Conservation (phyloP, 2,113 vertebrate genomes). For the Strigops habroptila region DNA sequence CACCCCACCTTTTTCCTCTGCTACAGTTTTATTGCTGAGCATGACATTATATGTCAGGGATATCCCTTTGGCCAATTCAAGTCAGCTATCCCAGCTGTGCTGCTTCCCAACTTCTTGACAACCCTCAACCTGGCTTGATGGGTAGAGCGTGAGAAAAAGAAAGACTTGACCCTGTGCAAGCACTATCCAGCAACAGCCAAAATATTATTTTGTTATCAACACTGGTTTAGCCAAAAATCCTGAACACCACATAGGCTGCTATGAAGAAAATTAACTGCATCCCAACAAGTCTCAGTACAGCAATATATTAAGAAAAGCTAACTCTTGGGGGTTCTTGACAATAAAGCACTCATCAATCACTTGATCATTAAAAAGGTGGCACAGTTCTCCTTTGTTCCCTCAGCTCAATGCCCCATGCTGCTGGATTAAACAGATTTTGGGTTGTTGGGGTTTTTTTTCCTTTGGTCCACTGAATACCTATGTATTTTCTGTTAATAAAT, state of each 20-base stretch:
- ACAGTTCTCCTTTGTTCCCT: neutral
- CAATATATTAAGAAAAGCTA: neutral
- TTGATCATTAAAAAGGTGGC: neutral
- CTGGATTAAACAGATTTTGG: neutral
- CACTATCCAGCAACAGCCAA: neutral
- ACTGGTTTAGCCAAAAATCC: neutral
- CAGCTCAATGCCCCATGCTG: neutral
- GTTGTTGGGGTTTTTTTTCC: accelerated
- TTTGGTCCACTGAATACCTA: neutral
- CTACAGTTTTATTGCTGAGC: neutral
- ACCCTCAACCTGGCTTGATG: neutral
- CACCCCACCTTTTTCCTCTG: neutral
- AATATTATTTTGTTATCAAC: neutral
- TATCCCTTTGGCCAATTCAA: neutral
- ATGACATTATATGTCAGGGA: neutral
- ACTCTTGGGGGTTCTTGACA: neutral
- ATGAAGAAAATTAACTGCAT: neutral
- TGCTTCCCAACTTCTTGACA: neutral
- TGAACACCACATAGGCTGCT: neutral
- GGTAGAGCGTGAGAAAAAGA: neutral
- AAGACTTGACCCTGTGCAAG: neutral
- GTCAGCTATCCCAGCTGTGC: neutral
- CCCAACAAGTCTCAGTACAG: neutral
- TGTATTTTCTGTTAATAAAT: neutral
- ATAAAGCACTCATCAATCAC: neutral